phyloP scores from a whole-genome alignment of 2,113 vertebrate genomes.

The Boulengeromyrus knoepffleri region DNA sequence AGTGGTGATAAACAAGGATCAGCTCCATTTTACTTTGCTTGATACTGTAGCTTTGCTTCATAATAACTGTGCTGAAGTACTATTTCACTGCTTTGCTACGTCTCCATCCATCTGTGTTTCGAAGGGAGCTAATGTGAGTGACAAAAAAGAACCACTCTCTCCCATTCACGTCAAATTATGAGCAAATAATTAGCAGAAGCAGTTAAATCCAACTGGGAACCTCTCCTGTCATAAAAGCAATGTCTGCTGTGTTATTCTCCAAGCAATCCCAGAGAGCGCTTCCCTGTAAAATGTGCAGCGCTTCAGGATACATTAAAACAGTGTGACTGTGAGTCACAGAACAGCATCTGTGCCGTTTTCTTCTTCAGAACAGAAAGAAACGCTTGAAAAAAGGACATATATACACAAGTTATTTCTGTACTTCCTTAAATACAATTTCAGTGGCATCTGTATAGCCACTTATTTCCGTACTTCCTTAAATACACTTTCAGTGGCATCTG shows the following conservation, averaged over 20 bases:
- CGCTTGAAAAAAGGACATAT: not conserved
- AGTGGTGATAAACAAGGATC: not conserved
- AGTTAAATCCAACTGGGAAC: slow-evolving; percentile 10
- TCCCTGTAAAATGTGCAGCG: not conserved
- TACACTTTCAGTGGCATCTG: too few relatives aligned
- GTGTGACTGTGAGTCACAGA: slow-evolving; percentile 1
- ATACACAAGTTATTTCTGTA: not conserved
- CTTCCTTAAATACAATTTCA: not conserved
- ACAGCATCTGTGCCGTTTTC: not conserved
- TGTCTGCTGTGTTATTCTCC: not conserved
- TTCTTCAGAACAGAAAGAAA: not conserved
- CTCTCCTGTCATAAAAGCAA: not conserved
- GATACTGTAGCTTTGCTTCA: not conserved
- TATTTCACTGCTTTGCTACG: not conserved
- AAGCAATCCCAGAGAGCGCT: not conserved
- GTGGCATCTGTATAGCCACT: not conserved
- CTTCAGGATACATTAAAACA: slow-evolving; percentile 3
- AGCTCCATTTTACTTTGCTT: not conserved
- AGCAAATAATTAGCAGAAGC: not conserved
- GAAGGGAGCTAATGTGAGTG: slow-evolving; percentile 24
- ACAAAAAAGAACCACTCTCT: slow-evolving; percentile 25
- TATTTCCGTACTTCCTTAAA: too few relatives aligned
- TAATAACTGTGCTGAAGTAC: not conserved
- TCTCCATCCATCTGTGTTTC: not conserved
- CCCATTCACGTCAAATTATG: not conserved